Percentiles rank a stretch among this genome's conserved stretches.
Conservation (phyloP, 1,140 invertebrate species). For the Thalassaphorura encarpata region DNA sequence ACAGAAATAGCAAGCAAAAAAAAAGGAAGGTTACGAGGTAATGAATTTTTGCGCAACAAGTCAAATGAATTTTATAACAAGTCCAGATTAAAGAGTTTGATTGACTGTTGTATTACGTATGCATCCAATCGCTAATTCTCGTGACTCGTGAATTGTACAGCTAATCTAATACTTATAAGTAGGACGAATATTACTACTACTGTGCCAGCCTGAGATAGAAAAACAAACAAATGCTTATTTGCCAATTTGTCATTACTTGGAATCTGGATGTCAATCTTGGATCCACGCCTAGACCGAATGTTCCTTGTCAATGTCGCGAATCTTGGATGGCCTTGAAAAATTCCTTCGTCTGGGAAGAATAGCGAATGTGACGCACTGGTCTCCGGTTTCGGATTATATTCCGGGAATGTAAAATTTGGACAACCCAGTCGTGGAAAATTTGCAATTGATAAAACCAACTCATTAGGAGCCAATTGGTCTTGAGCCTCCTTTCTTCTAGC, state of each 20-base stretch:
- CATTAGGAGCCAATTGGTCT: conserved; percentile 61
- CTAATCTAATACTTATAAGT: no score
- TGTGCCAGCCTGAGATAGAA: no score
- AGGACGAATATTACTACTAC: no score
- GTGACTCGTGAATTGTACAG: no score
- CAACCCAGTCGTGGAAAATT: conserved; percentile 88
- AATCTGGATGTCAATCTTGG: conserved; percentile 94
- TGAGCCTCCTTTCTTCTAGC: conserved; percentile 76
- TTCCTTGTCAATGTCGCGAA: conserved; percentile 92
- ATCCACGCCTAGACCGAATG: conserved; percentile 76
- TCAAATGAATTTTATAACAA: no score
- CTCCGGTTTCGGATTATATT: conserved; percentile 50
- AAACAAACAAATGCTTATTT: no score
- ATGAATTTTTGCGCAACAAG: no score
- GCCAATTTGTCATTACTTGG: conserved; percentile 72
- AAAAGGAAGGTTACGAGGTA: no score
- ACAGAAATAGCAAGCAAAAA: no score
- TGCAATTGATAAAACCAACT: conserved; percentile 79
- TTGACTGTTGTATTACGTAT: no score
- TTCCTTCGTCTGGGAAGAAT: conserved; percentile 92
- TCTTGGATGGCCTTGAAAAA: conserved; percentile 86
- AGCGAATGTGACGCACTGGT: conserved; percentile 69
- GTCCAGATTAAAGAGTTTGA: no score
- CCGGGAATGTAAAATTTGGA: conserved; percentile 77
- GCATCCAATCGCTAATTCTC: no score